Conservation (phyloP, 2,113 vertebrate species). For the Sorex fumeus region DNA sequence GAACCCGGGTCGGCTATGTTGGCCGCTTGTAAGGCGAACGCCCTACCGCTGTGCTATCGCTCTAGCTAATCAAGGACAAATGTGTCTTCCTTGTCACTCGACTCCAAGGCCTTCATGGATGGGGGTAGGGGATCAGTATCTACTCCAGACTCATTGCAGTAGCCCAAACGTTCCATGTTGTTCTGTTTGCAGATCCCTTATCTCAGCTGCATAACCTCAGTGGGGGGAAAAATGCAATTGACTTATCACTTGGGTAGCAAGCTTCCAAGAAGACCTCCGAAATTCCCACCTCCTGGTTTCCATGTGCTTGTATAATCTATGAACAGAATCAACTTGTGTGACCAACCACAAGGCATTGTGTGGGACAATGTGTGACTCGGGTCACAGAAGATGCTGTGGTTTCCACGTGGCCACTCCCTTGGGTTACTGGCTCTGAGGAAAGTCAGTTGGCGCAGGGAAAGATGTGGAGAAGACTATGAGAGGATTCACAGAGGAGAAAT, state of each 20-base stretch:
- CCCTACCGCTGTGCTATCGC: too few relatives aligned
- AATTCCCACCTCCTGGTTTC: background rate
- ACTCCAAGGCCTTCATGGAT: accelerated
- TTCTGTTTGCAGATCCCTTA: background rate
- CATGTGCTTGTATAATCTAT: background rate
- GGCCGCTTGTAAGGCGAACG: too few relatives aligned
- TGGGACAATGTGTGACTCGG: background rate
- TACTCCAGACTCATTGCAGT: background rate
- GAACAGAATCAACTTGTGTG: background rate
- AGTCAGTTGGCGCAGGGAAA: background rate
- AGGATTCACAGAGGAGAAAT: too few relatives aligned
- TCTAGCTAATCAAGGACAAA: too few relatives aligned
- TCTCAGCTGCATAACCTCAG: background rate
- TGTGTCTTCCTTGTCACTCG: background rate
- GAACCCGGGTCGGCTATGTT: too few relatives aligned
- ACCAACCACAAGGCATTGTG: background rate
- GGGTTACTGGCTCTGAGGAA: background rate
- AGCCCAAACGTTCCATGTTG: background rate
- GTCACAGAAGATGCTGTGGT: background rate
- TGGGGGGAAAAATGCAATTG: background rate
- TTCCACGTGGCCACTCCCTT: background rate
- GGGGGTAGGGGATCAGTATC: background rate
- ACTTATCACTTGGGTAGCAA: background rate
- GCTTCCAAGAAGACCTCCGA: background rate
- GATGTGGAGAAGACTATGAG: background rate